Conservation (phyloP, 2,888 invertebrate species). For the Lamproptera curius region DNA sequence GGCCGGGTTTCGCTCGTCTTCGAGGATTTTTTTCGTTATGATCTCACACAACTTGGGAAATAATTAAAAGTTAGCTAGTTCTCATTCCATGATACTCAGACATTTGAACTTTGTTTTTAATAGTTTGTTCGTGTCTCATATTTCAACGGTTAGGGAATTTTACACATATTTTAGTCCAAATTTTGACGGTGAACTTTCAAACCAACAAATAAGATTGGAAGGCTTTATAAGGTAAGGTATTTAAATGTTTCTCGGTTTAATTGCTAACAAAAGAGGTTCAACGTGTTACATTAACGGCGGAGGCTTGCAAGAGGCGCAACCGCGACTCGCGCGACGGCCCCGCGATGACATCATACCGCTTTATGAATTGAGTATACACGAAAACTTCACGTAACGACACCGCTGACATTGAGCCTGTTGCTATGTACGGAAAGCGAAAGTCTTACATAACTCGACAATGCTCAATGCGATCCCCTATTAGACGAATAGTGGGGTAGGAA, state of each 20-base stretch:
- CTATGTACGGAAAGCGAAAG: conserved; percentile 27
- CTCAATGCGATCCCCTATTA: background rate
- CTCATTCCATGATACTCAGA: no score
- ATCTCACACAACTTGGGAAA: no score
- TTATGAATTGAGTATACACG: conserved; percentile 68
- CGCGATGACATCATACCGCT: conserved; percentile 67
- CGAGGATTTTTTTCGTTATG: no score
- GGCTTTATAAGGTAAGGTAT: no score
- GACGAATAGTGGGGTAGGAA: background rate
- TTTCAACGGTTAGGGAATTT: background rate
- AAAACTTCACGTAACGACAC: conserved; percentile 46
- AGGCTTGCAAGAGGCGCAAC: background rate
- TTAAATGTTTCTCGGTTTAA: no score
- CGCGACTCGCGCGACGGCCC: conserved; percentile 24
- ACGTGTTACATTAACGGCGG: no score
- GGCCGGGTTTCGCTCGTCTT: conserved; percentile 24
- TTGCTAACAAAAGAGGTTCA: no score
- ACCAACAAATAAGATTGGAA: no score
- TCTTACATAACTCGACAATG: conserved; percentile 17
- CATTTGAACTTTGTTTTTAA: no score
- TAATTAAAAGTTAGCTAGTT: no score
- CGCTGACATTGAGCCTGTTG: conserved; percentile 31
- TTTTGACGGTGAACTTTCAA: no score
- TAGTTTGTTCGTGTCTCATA: background rate
- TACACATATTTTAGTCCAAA: no score